Evolutionary conservation across 2,888 invertebrate species (phyloP), one percentile per base, ranked within the genome.

Genomic region (Sympetrum striolatum): DNA sequence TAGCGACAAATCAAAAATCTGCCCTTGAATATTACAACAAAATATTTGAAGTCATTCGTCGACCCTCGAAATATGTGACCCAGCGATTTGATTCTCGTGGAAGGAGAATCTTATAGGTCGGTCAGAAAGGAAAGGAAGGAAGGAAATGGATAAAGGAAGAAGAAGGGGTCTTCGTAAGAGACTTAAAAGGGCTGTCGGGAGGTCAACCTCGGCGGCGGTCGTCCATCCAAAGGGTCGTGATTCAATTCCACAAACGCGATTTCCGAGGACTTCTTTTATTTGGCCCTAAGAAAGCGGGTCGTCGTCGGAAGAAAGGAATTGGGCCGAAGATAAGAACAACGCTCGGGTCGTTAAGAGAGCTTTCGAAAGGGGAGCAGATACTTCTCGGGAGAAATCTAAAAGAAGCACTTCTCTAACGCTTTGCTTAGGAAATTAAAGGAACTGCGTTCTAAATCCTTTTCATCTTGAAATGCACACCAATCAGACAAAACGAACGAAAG

Each of bases 241-340:
- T 86, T 86, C 86, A 86, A 86, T 86, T 86, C 60, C 35, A 37
- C 58, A 86, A 86, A 86, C 86, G 37, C 86, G 86, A 86, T 86
- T 86, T 86, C 86, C 86, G 64, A 48, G 53, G 81, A 58, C 35
- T 8, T 73, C 73, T 73, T 73, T 73, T 73, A 73, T 73, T 73
- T 73, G 10, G 73, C 25, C 73, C 25, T 31, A 73, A 73, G 73
- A 73, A 73, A 73, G n/a, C 25, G 73, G 73, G 73, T 73, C 73
- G 73, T 31, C 73, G 73, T 73, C 73, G 22, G 73, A 73, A 73
- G 73, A 73, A 73, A 73, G 73, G 73, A 73, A 73, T 73, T 73
- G 73, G 73, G 73, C 73, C 73, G 73, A 73, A 73, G 73, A 31
- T 25, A 73, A 73, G 73, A 73, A 73, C 73, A 73, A 73, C 73